These are phyloP conservation scores for Bimastos eiseni DNA, from an alignment of 2,888 invertebrate species.

Conservation along the genomic window DNA sequence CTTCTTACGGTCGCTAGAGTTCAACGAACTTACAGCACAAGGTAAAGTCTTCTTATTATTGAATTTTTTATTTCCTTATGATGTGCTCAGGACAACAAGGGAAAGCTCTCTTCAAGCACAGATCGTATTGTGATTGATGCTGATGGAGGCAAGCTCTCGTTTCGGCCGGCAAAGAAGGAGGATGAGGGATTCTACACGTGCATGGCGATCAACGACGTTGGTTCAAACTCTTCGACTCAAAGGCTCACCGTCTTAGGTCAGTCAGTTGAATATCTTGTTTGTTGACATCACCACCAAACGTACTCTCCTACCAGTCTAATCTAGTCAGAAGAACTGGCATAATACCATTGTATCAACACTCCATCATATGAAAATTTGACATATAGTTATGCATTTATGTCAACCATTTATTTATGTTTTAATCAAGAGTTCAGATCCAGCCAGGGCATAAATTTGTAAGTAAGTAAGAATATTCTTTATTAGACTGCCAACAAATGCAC, in stretches of 20 bases:
- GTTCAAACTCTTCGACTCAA: conserved; percentile 33
- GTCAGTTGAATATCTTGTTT: too few species aligned
- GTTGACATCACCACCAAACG: too few species aligned
- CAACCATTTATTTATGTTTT: too few species aligned
- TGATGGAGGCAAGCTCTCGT: conserved; percentile 41
- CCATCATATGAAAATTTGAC: too few species aligned
- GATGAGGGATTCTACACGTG: conserved; percentile 43
- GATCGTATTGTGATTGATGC: conserved; percentile 41
- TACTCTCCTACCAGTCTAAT: background rate
- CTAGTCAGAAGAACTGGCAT: background rate
- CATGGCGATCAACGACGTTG: conserved; percentile 43
- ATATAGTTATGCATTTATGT: too few species aligned
- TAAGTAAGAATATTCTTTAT: too few species aligned
- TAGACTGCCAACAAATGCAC: too few species aligned
- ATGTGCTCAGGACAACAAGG: conserved; percentile 10
- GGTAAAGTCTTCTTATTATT: too few species aligned
- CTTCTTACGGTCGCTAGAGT: too few species aligned
- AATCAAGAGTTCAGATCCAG: too few species aligned
- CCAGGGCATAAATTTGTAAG: too few species aligned
- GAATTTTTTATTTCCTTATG: background rate
- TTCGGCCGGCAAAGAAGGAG: conserved; percentile 40
- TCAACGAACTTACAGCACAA: too few species aligned
- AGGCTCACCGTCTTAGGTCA: conserved; percentile 42
- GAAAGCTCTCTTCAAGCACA: background rate
- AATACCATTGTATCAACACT: background rate